Conservation (phyloP, 2,113 vertebrate species). For the Lepus europaeus region DNA sequence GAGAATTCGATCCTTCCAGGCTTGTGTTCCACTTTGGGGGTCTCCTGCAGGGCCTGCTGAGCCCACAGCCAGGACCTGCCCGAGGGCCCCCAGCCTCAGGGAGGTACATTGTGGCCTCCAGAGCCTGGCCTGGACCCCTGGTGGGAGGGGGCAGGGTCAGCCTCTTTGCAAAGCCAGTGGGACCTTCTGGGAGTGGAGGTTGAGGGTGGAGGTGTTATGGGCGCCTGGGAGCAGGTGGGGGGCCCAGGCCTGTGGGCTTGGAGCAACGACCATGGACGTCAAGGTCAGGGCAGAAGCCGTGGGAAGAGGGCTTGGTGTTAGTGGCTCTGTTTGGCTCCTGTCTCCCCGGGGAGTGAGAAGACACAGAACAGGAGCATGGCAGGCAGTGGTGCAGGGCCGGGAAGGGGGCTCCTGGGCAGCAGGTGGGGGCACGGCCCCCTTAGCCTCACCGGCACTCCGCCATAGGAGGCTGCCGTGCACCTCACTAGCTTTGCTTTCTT, state of each 20-base stretch:
- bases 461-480: rapidly evolving
- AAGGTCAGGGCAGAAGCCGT: not conserved
- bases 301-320: not conserved
- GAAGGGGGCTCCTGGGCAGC: not conserved
- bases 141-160: not conserved
- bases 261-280: not conserved
- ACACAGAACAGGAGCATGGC: not conserved
- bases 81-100: not conserved
- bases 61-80: not conserved
- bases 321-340: not conserved
- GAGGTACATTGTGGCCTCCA: rapidly evolving
- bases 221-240: not conserved
- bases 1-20: constrained; percentile 78
- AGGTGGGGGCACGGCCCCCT: not conserved
- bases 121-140: not conserved
- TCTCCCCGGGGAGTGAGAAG: not conserved
- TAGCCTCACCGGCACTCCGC: not conserved
- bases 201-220: not conserved
- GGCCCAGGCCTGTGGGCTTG: not conserved
- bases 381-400: not conserved
- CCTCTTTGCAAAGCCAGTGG: not conserved
- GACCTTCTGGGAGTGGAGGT: not conserved
- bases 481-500: not conserved
- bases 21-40: constrained; percentile 73
- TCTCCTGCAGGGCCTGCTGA: constrained; percentile 19